A percentile compares a stretch with the other conserved stretches of the same genome.
Conservation (phyloP, 2,888 invertebrate species). For the Tetragonula carbonaria region DNA sequence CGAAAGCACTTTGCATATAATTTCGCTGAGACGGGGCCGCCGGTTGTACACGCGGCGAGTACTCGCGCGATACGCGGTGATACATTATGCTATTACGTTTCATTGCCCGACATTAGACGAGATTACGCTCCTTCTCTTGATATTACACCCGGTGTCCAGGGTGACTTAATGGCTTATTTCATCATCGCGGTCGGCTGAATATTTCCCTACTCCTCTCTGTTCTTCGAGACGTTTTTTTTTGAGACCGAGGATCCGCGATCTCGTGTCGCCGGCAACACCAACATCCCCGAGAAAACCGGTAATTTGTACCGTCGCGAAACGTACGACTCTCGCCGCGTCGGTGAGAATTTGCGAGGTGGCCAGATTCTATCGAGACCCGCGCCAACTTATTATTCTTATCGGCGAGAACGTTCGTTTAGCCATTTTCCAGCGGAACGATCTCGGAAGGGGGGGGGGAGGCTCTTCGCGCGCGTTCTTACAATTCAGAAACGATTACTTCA, state of each 20-base stretch:
- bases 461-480: not conserved
- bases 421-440: not conserved
- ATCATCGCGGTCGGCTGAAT: slow-evolving; percentile 51
- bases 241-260: not conserved
- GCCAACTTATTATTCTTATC: slow-evolving; percentile 44
- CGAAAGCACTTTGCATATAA: slow-evolving; percentile 41
- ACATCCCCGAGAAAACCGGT: not conserved
- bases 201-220: slow-evolving; percentile 34
- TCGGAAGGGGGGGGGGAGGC: not conserved
- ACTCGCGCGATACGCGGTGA: slow-evolving; percentile 59
- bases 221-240: slow-evolving; percentile 17
- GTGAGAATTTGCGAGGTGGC: slow-evolving; percentile 34
- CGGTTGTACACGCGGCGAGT: slow-evolving; percentile 24
- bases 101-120: slow-evolving; percentile 71
- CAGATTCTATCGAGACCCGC: slow-evolving; percentile 25
- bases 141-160: slow-evolving; percentile 44
- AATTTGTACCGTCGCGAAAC: slow-evolving; percentile 34
- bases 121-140: slow-evolving; percentile 66
- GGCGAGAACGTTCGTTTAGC: slow-evolving; percentile 1
- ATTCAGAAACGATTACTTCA: not conserved
- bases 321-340: not conserved
- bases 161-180: slow-evolving; percentile 70
- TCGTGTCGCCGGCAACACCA: slow-evolving; percentile 1
- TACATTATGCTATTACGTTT: slow-evolving; percentile 67
- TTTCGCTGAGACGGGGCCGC: slow-evolving; percentile 1